phyloP scores from a whole-genome alignment of 2,888 invertebrate species.

The Agriopis marginaria region DNA sequence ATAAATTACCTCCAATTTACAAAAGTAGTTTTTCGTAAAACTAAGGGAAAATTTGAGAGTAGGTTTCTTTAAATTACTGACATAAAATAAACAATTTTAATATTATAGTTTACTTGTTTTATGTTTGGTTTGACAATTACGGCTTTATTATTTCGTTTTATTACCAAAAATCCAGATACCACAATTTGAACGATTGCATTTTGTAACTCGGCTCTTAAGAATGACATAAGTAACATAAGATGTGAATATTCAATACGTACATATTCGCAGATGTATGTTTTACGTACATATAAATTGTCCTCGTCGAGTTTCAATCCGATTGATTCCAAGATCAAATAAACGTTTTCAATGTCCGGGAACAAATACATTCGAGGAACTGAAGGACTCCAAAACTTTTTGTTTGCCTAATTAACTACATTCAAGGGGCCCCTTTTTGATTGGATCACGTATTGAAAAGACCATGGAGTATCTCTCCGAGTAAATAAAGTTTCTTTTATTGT shows the following conservation, averaged over 20 bases:
- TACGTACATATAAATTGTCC: background rate
- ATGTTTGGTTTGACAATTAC: too few relatives aligned
- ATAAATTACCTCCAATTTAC: too few relatives aligned
- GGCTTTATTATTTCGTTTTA: too few relatives aligned
- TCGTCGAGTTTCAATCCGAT: slow-evolving; percentile 2
- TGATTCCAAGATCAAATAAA: slow-evolving; percentile 24
- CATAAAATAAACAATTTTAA: too few relatives aligned
- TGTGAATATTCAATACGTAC: background rate
- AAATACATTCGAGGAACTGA: slow-evolving; percentile 61
- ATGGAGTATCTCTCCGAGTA: slow-evolving; percentile 68
- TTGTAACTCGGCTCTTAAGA: too few relatives aligned
- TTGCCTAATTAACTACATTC: slow-evolving; percentile 81
- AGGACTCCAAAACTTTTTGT: slow-evolving; percentile 69
- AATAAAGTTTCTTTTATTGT: slow-evolving; percentile 76
- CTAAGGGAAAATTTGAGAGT: too few relatives aligned
- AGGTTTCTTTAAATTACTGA: too few relatives aligned
- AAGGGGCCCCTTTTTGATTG: slow-evolving; percentile 74
- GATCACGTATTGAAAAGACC: slow-evolving; percentile 78
- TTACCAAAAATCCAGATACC: too few relatives aligned
- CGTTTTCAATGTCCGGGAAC: slow-evolving; percentile 61
- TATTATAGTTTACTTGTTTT: too few relatives aligned
- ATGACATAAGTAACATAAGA: too few relatives aligned
- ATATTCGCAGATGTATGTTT: background rate
- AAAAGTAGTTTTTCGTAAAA: too few relatives aligned
- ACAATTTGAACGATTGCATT: too few relatives aligned